These are phyloP conservation scores for Rhabdomys dilectus DNA, from an alignment of 2,113 vertebrate species.

Conservation along the genomic window DNA sequence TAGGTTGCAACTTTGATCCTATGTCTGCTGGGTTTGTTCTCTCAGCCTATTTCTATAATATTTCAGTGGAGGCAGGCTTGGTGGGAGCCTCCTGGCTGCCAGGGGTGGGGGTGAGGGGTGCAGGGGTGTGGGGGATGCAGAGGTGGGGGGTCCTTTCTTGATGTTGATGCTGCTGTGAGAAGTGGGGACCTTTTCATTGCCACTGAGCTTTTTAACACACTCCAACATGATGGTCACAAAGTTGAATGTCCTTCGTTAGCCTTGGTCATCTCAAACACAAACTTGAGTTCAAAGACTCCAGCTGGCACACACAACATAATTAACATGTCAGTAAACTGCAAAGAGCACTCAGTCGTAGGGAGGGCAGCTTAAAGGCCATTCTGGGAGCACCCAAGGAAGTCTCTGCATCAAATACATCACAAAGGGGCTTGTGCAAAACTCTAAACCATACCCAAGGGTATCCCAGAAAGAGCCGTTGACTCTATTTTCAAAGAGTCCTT, in stretches of 20 bases:
- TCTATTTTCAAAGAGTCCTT: neutral
- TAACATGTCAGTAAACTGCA: neutral
- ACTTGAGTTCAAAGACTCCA: neutral
- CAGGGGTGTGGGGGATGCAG: too few species aligned
- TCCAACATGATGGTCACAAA: neutral
- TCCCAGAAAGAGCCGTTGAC: neutral
- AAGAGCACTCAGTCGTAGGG: neutral
- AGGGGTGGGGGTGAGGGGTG: neutral
- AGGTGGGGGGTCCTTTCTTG: neutral
- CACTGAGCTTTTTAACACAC: neutral
- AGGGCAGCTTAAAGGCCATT: neutral
- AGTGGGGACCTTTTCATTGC: neutral
- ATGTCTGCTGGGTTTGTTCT: neutral
- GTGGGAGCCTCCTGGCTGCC: neutral
- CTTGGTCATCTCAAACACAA: neutral
- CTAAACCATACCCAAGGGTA: neutral
- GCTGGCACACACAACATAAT: neutral
- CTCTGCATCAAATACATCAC: neutral
- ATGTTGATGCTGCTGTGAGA: neutral
- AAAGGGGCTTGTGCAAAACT: neutral
- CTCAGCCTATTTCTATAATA: neutral
- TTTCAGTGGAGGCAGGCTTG: neutral
- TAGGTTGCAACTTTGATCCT: neutral
- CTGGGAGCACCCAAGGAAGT: neutral
- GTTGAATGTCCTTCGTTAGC: neutral